A percentile compares a stretch with the other conserved stretches of the same genome.
phyloP scores from a whole-genome alignment of 2,113 vertebrate species.

The Euleptes europaea region DNA sequence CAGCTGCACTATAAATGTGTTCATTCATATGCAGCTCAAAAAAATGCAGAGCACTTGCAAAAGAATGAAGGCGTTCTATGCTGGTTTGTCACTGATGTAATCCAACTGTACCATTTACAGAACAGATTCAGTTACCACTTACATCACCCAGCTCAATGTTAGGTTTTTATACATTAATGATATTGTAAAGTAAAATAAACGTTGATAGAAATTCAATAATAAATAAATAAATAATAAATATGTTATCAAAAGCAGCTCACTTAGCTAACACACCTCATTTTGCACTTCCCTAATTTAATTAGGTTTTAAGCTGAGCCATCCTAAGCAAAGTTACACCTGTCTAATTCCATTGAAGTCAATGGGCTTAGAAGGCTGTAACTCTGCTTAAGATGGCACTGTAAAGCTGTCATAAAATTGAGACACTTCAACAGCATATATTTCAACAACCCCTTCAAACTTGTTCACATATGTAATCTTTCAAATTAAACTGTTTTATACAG shows the following conservation, averaged over 20 bases:
- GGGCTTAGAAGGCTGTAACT: no score
- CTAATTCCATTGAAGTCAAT: no score
- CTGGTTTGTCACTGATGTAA: neutral
- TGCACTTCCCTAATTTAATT: neutral
- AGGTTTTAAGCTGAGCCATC: neutral
- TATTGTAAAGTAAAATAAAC: conserved; percentile 4
- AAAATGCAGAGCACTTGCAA: conserved; percentile 4
- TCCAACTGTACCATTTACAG: conserved; percentile 17
- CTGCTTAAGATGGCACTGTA: neutral
- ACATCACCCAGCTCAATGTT: neutral
- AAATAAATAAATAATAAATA: no score
- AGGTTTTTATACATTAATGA: neutral
- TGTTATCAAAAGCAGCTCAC: neutral
- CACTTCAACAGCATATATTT: neutral
- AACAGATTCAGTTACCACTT: neutral
- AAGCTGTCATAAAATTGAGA: neutral
- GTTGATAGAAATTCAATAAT: no score
- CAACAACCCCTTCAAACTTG: neutral
- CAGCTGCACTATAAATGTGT: neutral
- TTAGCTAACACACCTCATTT: neutral
- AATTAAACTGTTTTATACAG: no score
- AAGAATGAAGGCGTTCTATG: neutral
- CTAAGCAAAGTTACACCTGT: no score
- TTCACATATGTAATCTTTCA: no score
- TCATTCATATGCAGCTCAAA: conserved; percentile 22